Evolutionary conservation across 1,140 invertebrate species (phyloP).

Genomic region (Nixonia krombeini): DNA sequence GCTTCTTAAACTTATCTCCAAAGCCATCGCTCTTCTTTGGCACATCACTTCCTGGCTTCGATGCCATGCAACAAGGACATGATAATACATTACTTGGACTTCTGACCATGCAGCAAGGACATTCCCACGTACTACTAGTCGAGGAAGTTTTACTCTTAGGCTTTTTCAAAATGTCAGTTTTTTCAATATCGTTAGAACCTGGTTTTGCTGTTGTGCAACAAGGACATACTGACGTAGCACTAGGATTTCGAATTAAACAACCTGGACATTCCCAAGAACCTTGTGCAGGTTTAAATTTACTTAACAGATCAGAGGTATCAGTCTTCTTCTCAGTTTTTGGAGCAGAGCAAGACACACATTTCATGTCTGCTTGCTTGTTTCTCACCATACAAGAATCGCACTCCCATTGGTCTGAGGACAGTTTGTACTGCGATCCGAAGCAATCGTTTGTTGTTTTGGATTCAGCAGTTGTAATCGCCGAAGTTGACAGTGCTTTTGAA

Average conservation of each 20-base stretch:
- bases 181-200: conserved; percentile 50
- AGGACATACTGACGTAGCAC: conserved; percentile 72
- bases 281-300: conserved; percentile 65
- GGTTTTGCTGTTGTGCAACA: conserved; percentile 78
- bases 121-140: conserved; percentile 72
- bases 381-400: conserved; percentile 77
- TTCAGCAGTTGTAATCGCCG: conserved; percentile 2
- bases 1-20: conserved; percentile 69
- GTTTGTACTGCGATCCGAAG: no score
- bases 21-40: conserved; percentile 54
- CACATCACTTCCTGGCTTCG: conserved; percentile 71
- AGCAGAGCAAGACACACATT: conserved; percentile 78
- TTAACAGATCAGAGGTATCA: conserved; percentile 40
- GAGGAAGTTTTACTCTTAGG: conserved; percentile 17
- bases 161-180: not conserved
- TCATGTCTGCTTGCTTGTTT: conserved; percentile 74
- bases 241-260: conserved; percentile 78
- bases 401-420: no score
- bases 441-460: conserved; percentile 11
- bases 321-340: conserved; percentile 66
- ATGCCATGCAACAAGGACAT: conserved; percentile 80
- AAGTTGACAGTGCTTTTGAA: conserved; percentile 8
- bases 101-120: conserved; percentile 74
- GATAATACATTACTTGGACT: conserved; percentile 71
- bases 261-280: conserved; percentile 77